A percentile compares a stretch with the other conserved stretches of the same genome.
Evolutionary conservation across 2,113 vertebrate genomes (phyloP).

Genomic region (Perca schrenkii): DNA sequence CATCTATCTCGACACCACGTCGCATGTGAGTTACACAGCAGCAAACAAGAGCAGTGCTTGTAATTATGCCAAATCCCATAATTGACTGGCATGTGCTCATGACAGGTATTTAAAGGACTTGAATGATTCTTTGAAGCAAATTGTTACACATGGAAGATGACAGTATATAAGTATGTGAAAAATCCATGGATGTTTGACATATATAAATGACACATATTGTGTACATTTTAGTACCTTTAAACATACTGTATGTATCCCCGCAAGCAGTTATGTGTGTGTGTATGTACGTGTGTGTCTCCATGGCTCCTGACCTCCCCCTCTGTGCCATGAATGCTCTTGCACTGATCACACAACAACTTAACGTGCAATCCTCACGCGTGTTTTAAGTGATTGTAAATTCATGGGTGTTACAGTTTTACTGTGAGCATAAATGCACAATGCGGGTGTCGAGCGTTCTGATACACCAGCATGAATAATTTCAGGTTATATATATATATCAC

Average conservation of each 20-base stretch:
- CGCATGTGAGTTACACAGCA: conserved; percentile 3
- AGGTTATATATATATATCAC: conserved; percentile 30
- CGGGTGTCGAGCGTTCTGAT: conserved; percentile 32
- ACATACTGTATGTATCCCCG: background rate
- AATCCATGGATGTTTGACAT: conserved; percentile 16
- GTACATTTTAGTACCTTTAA: background rate
- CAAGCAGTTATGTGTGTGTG: background rate
- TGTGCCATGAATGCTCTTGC: background rate
- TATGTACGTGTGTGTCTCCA: background rate
- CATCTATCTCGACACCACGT: conserved; percentile 36
- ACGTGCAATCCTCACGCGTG: background rate
- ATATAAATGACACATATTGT: background rate
- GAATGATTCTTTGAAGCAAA: background rate
- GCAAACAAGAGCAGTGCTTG: conserved; percentile 4
- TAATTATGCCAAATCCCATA: conserved; percentile 31
- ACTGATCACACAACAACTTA: conserved; percentile 13
- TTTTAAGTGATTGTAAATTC: conserved; percentile 52
- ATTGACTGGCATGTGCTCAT: background rate
- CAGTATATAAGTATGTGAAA: background rate
- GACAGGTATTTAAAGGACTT: background rate
- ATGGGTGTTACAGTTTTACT: conserved; percentile 29
- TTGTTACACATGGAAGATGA: conserved; percentile 8
- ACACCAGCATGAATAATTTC: conserved; percentile 55
- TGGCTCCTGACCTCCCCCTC: conserved; percentile 31
- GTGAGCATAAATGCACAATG: conserved; percentile 34